A percentile compares a stretch with the other conserved stretches of the same genome.
phyloP scores from a whole-genome alignment of 2,888 invertebrate species.

The Rhaphigaster nebulosa region DNA sequence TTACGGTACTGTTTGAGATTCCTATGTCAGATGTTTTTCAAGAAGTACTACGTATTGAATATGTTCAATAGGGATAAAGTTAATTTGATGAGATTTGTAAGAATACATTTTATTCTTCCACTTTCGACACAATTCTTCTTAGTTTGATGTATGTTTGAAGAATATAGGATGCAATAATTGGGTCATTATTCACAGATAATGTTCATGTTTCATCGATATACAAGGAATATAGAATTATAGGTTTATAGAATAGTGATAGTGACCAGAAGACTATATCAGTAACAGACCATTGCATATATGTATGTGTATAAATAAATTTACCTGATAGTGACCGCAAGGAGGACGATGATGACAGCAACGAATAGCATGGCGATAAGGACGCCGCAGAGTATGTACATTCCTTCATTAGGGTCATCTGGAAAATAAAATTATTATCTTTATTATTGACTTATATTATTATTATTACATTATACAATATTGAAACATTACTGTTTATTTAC shows the following conservation, averaged over 20 bases:
- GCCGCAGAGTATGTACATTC: conserved; percentile 87
- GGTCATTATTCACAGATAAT: background rate
- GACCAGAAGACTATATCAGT: background rate
- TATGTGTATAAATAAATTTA: conserved; percentile 68
- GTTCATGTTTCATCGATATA: background rate
- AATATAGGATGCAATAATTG: background rate
- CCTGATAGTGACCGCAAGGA: conserved; percentile 87
- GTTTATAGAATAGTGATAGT: background rate
- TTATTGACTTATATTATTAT: background rate
- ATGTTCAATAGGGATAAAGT: no score
- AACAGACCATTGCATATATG: background rate
- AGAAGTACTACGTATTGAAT: no score
- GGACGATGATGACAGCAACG: conserved; percentile 84
- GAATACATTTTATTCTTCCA: no score
- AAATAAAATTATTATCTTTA: conserved; percentile 67
- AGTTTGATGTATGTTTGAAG: no score
- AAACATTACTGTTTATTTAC: no score
- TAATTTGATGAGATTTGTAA: no score
- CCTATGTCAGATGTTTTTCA: no score
- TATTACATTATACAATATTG: no score
- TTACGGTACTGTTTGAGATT: no score
- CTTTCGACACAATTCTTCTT: no score
- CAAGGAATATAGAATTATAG: background rate
- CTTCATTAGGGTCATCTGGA: conserved; percentile 87
- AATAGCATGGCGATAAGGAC: conserved; percentile 87